Evolutionary conservation across 2,113 vertebrate species (phyloP), one percentile per base, ranked within the genome.

Genomic region (Platysteira castanea): DNA sequence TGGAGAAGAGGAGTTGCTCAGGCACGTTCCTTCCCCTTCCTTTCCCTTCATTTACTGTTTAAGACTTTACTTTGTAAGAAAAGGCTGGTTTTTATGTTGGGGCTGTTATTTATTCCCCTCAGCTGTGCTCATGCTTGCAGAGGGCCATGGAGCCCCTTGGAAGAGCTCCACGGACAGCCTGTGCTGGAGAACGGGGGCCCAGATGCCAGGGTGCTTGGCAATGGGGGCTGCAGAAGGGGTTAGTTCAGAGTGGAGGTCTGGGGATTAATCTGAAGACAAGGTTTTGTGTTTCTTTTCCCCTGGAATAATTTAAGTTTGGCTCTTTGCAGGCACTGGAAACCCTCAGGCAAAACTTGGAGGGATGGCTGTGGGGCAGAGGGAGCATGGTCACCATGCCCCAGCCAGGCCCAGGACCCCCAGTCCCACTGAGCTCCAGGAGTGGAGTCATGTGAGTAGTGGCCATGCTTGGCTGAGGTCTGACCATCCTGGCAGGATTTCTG

Each of bases 331-430:
- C n/a, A 23, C 28, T 27, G 57, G 50, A 69, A 53, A 46, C 37
- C 24, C 42, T 77, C 95, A 96, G 96, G 97, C 97, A 97, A 97
- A 97, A 85, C 73, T 89, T 83, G 78, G 97, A 97, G 97, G 95
- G 97, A 87, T 47, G 46, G 50, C 3, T 8, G 14, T 2, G 6
- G 69, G 90, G 71, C 76, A 56, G 68, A 9, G 28, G 61, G 67
- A 59, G 22, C 2, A 0, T 0, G 1, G 31, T 76, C 3, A 53
- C 94, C 6, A n/a, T 78, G 95, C 80, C 94, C 91, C 87, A 84
- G 93, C 95, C 47, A 19, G 69, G 7, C 28, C 10, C 18, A 9
- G 39, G 50, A 13, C 5, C 8, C n/a, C n/a, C 4, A 53, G n/a
- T n/a, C 35, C 46, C 6, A 28, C 31, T 6, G 12, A 75, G 68